These are phyloP conservation scores for Eudasyphora cyanicolor DNA, from an alignment of 2,888 invertebrate genomes.

Conservation along the genomic window DNA sequence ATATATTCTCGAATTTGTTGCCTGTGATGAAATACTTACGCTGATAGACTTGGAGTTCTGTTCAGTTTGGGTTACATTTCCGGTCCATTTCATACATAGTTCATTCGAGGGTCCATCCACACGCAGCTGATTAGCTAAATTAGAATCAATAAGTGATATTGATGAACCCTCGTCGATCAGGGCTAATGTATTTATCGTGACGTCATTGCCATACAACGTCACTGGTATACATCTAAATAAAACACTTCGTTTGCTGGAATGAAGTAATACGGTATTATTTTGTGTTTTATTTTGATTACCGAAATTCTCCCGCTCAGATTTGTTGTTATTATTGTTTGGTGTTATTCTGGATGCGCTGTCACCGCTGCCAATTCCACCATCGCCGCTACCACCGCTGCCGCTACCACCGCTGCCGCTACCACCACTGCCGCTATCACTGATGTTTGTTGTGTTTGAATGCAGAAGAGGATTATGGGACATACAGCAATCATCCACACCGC, in stretches of 20 bases:
- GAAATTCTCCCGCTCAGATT: too few relatives aligned
- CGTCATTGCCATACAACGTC: constrained; percentile 12
- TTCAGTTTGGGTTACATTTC: constrained; percentile 22
- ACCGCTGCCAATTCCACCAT: too few relatives aligned
- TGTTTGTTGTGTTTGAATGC: background rate
- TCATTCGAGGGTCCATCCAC: constrained; percentile 18
- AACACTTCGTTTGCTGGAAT: background rate
- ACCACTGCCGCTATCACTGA: too few relatives aligned
- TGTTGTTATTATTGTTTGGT: too few relatives aligned
- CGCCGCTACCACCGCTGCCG: too few relatives aligned
- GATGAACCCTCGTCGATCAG: constrained; percentile 36
- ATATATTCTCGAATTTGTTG: background rate
- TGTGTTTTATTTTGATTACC: background rate
- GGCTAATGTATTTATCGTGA: background rate
- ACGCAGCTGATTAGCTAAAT: background rate
- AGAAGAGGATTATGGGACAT: background rate
- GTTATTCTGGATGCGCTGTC: too few relatives aligned
- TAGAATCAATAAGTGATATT: constrained; percentile 8
- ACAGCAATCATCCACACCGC: constrained; percentile 20
- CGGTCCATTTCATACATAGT: constrained; percentile 35
- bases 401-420: too few relatives aligned
- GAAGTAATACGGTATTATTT: background rate
- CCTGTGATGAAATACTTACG: background rate
- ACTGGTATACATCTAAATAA: constrained; percentile 23
- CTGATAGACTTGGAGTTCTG: background rate